A percentile compares a stretch with the other conserved stretches of the same genome.
Evolutionary conservation across 2,888 invertebrate species (phyloP).

Genomic region (Tipula lateralis): DNA sequence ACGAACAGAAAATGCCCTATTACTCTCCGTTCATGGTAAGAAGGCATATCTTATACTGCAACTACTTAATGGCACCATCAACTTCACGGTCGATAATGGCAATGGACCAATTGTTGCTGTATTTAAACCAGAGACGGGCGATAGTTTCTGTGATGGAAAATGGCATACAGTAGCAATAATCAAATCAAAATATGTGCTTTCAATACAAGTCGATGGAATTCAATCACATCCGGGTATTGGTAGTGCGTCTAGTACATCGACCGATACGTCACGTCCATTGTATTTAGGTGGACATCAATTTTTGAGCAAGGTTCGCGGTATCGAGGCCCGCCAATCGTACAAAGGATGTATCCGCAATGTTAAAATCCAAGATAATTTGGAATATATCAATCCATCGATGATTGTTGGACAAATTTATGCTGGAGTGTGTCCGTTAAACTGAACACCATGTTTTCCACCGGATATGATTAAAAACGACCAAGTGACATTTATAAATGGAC

Average conservation of each 20-base stretch:
- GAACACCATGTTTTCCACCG: conserved; percentile 40
- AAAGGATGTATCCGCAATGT: conserved; percentile 76
- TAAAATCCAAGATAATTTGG: conserved; percentile 54
- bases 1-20: conserved; percentile 73
- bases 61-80: conserved; percentile 77
- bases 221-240: conserved; percentile 70
- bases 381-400: conserved; percentile 54
- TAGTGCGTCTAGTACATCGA: conserved; percentile 57
- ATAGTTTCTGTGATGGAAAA: conserved; percentile 84
- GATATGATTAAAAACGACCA: not conserved
- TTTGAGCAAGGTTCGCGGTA: conserved; percentile 55
- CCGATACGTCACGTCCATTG: conserved; percentile 77
- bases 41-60: conserved; percentile 83
- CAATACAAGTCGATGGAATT: conserved; percentile 78
- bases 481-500: not conserved
- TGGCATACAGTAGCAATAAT: conserved; percentile 85
- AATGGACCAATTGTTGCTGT: conserved; percentile 72
- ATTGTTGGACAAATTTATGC: conserved; percentile 69
- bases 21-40: conserved; percentile 79
- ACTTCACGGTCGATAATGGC: conserved; percentile 75
- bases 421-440: conserved; percentile 76
- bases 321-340: conserved; percentile 65
- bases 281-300: conserved; percentile 86
- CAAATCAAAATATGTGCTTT: conserved; percentile 86
- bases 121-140: conserved; percentile 60